phyloP scores from a whole-genome alignment of 2,888 invertebrate genomes.

The Diaprepes abbreviatus region DNA sequence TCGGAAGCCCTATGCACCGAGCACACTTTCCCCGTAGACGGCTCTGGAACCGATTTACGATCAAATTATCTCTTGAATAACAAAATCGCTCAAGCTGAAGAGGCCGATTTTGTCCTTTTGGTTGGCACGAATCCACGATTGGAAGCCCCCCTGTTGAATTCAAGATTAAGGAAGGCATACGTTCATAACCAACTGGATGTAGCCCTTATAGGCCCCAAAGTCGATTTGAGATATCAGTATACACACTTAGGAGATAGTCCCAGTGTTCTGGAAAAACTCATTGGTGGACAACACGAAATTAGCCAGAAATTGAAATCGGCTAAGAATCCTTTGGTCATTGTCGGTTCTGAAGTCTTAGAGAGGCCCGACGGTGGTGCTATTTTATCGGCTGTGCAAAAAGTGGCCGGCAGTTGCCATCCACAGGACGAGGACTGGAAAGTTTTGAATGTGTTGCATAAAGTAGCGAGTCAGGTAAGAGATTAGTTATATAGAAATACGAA shows the following conservation, averaged over 20 bases:
- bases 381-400: slow-evolving; percentile 79
- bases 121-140: slow-evolving; percentile 97
- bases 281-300: slow-evolving; percentile 79
- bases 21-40: slow-evolving; percentile 86
- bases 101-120: slow-evolving; percentile 91
- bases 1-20: slow-evolving; percentile 92
- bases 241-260: slow-evolving; percentile 90
- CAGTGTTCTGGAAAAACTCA: slow-evolving; percentile 80
- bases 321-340: slow-evolving; percentile 89
- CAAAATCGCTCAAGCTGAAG: slow-evolving; percentile 90
- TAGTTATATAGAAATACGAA: too few species aligned
- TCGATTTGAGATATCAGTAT: slow-evolving; percentile 95
- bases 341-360: slow-evolving; percentile 89
- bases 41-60: slow-evolving; percentile 87
- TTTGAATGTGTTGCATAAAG: slow-evolving; percentile 94
- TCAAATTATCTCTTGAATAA: slow-evolving; percentile 95
- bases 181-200: slow-evolving; percentile 90
- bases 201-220: slow-evolving; percentile 89
- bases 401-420: slow-evolving; percentile 75
- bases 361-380: slow-evolving; percentile 84
- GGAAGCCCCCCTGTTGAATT: slow-evolving; percentile 96
- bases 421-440: slow-evolving; percentile 77
- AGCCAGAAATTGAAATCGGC: slow-evolving; percentile 79
- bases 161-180: slow-evolving; percentile 94
- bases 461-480: slow-evolving; percentile 79